A percentile compares a stretch with the other conserved stretches of the same genome.
These are phyloP conservation scores for Calliopsis andreniformis DNA, from an alignment of 1,140 invertebrate genomes.

Conservation along the genomic window DNA sequence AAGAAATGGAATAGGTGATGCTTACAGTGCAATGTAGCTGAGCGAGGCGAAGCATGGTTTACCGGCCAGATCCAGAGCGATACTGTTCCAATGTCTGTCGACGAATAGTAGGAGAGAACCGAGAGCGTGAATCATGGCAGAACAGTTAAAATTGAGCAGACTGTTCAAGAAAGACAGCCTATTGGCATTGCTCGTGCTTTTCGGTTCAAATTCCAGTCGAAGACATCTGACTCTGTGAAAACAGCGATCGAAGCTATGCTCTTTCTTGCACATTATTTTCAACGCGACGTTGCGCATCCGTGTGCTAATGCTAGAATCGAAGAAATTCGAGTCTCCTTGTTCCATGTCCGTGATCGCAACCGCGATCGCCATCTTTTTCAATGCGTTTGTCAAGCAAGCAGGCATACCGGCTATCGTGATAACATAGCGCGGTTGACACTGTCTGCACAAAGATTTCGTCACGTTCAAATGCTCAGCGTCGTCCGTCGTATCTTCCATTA, in stretches of 20 bases:
- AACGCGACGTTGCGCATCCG: slow-evolving; percentile 74
- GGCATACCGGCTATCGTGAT: slow-evolving; percentile 81
- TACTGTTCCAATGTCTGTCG: slow-evolving; percentile 85
- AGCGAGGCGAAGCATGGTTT: slow-evolving; percentile 84
- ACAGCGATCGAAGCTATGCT: slow-evolving; percentile 81
- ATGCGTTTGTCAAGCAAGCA: slow-evolving; percentile 78
- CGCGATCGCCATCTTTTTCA: slow-evolving; percentile 72
- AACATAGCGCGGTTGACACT: slow-evolving; percentile 84
- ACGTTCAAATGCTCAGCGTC: slow-evolving; percentile 72
- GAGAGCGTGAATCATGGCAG: slow-evolving; percentile 86
- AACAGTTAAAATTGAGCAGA: slow-evolving; percentile 86
- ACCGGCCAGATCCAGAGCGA: slow-evolving; percentile 82
- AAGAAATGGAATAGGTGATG: no score
- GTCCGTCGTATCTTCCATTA: slow-evolving; percentile 76
- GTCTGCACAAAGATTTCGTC: slow-evolving; percentile 83
- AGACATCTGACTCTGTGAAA: slow-evolving; percentile 82
- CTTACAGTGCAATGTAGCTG: slow-evolving; percentile 85
- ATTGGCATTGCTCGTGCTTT: slow-evolving; percentile 83
- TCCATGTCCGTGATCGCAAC: slow-evolving; percentile 56
- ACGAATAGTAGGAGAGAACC: slow-evolving; percentile 89
- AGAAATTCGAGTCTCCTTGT: slow-evolving; percentile 55
- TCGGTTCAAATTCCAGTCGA: slow-evolving; percentile 84
- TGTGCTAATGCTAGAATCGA: slow-evolving; percentile 32
- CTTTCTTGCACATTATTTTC: slow-evolving; percentile 82
- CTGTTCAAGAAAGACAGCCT: slow-evolving; percentile 85